These are phyloP conservation scores for Panagrolaimus sp. DNA, from an alignment of 1,140 invertebrate genomes.

Conservation along the genomic window DNA sequence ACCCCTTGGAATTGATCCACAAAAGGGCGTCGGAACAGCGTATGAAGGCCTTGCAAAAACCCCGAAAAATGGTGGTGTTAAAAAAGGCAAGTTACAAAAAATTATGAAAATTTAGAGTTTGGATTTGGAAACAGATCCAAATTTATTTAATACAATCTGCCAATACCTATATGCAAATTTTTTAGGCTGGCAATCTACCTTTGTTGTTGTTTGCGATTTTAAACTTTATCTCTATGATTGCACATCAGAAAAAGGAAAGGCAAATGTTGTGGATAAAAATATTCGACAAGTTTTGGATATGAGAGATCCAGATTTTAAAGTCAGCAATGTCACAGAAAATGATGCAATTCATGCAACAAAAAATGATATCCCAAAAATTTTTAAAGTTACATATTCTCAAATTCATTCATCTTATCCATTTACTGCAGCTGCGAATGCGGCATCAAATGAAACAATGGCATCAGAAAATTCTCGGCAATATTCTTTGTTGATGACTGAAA, in stretches of 20 bases:
- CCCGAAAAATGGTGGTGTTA: constrained; percentile 90
- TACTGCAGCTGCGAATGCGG: constrained; percentile 5
- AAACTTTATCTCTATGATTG: constrained; percentile 98
- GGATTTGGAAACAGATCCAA: too few relatives aligned
- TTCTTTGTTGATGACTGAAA: constrained; percentile 57
- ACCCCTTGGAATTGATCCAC: constrained; percentile 77
- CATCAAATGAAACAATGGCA: constrained; percentile 6
- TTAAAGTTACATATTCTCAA: constrained; percentile 73
- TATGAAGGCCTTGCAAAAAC: constrained; percentile 66
- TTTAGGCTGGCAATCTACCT: constrained; percentile 75
- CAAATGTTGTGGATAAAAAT: constrained; percentile 63
- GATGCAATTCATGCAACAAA: constrained; percentile 99
- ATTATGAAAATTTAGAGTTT: too few relatives aligned
- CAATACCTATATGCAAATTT: too few relatives aligned
- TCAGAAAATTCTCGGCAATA: constrained; percentile 43
- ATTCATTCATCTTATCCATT: constrained; percentile 37
- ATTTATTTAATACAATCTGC: too few relatives aligned
- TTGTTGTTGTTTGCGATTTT: constrained; percentile 98
- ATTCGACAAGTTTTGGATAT: constrained; percentile 57
- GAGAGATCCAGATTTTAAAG: constrained; percentile 85
- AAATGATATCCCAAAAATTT: constrained; percentile 98
- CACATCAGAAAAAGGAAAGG: constrained; percentile 78
- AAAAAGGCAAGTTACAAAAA: constrained; percentile 95
- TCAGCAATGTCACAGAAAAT: constrained; percentile 84
- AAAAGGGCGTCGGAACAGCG: constrained; percentile 85